These are phyloP conservation scores for Aphelenchoides fujianensis DNA, from an alignment of 1,140 invertebrate species.

Conservation along the genomic window DNA sequence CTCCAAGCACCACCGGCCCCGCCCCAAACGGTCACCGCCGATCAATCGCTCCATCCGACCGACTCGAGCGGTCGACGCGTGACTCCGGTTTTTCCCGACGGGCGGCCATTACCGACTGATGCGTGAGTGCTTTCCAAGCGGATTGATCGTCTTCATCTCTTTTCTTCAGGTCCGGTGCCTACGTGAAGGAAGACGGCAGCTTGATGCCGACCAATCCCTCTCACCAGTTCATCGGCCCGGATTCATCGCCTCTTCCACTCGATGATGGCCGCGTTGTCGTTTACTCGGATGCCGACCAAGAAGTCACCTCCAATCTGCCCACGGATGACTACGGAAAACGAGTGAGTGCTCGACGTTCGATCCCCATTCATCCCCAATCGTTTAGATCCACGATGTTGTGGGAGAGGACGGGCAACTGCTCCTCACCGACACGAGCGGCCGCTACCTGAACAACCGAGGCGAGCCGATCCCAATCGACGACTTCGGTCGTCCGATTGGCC, in stretches of 20 bases:
- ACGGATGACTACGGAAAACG: slow-evolving; percentile 50
- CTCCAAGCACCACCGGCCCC: not conserved
- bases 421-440: slow-evolving; percentile 38
- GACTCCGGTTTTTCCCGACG: slow-evolving; percentile 37
- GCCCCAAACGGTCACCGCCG: not conserved
- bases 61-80: slow-evolving; percentile 9
- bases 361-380: too few species aligned
- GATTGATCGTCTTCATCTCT: too few species aligned
- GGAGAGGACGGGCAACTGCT: slow-evolving; percentile 37
- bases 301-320: slow-evolving; percentile 22
- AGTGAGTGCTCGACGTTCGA: too few species aligned
- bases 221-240: slow-evolving; percentile 39
- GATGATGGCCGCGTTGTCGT: not conserved
- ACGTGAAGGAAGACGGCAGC: not conserved
- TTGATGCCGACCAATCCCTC: not conserved
- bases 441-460: slow-evolving; percentile 17
- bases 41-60: not conserved
- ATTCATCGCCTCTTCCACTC: slow-evolving; percentile 42
- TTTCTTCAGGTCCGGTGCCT: too few species aligned
- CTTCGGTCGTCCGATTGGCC: slow-evolving; percentile 22
- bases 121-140: not conserved
- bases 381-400: slow-evolving; percentile 39
- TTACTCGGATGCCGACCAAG: slow-evolving; percentile 2
- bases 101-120: slow-evolving; percentile 51
- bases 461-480: slow-evolving; percentile 23